Conservation (phyloP, 2,113 vertebrate species). For the Oryzias melastigma region DNA sequence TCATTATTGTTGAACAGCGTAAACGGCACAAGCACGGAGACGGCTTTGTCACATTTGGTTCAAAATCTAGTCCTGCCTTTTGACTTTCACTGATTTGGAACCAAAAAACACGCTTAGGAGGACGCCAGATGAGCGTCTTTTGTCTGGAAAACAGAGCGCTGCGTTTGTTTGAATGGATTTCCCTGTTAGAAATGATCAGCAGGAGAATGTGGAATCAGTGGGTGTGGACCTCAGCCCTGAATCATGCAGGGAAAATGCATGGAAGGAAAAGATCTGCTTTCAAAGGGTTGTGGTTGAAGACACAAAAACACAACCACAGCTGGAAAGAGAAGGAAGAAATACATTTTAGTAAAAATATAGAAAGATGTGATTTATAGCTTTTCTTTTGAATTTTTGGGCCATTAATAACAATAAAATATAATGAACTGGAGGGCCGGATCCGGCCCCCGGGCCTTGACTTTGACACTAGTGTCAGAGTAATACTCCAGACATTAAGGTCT, state of each 20-base stretch:
- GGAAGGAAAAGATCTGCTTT: conserved; percentile 7
- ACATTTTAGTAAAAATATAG: too few species aligned
- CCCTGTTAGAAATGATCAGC: conserved; percentile 18
- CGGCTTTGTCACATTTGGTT: neutral
- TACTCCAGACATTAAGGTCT: too few species aligned
- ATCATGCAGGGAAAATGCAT: conserved; percentile 35
- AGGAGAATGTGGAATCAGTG: conserved; percentile 22
- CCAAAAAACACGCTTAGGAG: neutral
- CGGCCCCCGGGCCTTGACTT: too few species aligned
- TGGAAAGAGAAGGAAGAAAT: too few species aligned
- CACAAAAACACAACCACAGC: too few species aligned
- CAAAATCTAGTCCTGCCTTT: conserved; percentile 11
- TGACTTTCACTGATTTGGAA: conserved; percentile 1
- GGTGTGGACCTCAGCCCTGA: conserved; percentile 21
- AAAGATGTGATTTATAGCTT: too few species aligned
- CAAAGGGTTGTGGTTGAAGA: too few species aligned
- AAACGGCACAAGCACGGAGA: neutral
- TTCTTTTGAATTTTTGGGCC: too few species aligned
- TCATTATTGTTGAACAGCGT: neutral
- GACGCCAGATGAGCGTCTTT: neutral
- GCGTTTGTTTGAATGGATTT: conserved; percentile 1
- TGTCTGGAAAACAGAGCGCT: neutral
- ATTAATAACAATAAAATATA: too few species aligned
- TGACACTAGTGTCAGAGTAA: too few species aligned
- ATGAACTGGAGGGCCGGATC: too few species aligned